Conservation (phyloP, 1,140 invertebrate species). For the Eufriesea mexicana region DNA sequence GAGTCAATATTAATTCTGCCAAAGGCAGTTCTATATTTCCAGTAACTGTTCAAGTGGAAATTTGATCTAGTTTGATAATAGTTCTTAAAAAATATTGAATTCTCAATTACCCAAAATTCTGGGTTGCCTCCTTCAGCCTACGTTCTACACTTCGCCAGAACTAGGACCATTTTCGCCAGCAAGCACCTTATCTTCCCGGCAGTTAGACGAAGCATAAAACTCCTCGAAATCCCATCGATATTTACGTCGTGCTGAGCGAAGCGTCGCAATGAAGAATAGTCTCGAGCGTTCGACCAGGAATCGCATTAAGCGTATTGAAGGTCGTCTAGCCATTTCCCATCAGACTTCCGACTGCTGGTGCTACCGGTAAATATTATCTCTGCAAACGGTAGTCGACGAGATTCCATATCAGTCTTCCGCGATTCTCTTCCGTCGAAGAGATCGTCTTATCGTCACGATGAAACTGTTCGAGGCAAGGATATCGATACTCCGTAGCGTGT, state of each 20-base stretch:
- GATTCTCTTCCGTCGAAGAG: slow-evolving; percentile 4
- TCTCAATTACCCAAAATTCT: neutral
- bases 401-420: neutral
- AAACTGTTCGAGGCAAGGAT: slow-evolving; percentile 24
- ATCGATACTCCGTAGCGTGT: slow-evolving; percentile 43
- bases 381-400: no score
- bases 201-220: neutral
- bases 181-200: neutral
- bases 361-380: no score
- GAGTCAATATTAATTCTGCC: no score
- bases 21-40: no score
- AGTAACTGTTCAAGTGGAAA: no score
- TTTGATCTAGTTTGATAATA: no score
- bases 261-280: neutral
- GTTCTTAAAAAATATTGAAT: no score
- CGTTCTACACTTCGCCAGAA: no score
- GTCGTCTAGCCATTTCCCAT: neutral
- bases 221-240: slow-evolving; percentile 3
- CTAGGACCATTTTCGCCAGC: neutral
- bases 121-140: neutral
- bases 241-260: slow-evolving; percentile 7
- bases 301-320: slow-evolving; percentile 27
- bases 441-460: slow-evolving; percentile 47
- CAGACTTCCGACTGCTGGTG: neutral
- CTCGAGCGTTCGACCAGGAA: neutral